Conservation (phyloP, 2,113 vertebrate genomes). For the Piaya cayana region DNA sequence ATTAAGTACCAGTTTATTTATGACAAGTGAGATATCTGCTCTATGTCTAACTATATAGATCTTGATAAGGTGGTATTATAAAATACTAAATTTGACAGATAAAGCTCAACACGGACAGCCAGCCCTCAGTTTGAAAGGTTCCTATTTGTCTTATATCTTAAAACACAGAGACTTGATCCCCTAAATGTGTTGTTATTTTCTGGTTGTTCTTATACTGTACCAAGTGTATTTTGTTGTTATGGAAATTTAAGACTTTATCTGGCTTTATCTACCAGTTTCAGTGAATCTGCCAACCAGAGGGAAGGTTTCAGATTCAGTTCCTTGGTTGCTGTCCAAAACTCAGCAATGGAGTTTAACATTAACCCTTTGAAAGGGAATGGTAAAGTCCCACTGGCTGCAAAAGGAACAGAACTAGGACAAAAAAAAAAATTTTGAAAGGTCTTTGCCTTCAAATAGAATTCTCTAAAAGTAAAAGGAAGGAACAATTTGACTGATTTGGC, state of each 20-base stretch:
- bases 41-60: not conserved
- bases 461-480: not conserved
- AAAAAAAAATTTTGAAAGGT: too few species aligned
- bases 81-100: not conserved
- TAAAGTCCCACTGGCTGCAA: not conserved
- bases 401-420: not conserved
- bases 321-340: not conserved
- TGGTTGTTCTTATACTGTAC: not conserved
- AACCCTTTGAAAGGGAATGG: fast-evolving
- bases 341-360: not conserved
- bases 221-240: not conserved
- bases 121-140: not conserved
- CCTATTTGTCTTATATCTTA: not conserved
- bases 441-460: not conserved
- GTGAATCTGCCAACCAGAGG: not conserved
- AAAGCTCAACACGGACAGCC: not conserved
- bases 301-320: not conserved
- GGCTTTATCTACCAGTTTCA: not conserved
- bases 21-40: not conserved
- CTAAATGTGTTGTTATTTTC: not conserved
- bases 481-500: not conserved
- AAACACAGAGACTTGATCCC: not conserved
- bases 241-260: not conserved
- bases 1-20: not conserved
- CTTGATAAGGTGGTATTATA: not conserved